phyloP scores from a whole-genome alignment of 2,113 vertebrate genomes.

The Corapipo altera region DNA sequence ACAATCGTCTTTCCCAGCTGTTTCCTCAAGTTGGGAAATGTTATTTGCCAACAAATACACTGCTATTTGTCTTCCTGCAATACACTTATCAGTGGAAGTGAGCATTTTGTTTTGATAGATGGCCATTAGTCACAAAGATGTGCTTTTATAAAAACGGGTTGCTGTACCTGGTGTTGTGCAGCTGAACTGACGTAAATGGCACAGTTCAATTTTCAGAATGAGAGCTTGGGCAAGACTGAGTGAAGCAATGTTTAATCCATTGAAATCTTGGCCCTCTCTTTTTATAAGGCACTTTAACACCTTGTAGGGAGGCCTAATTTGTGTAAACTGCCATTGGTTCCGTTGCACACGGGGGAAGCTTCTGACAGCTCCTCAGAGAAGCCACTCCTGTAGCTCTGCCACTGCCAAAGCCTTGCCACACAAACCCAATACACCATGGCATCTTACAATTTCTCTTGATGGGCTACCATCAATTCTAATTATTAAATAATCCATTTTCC shows the following conservation, averaged over 20 bases:
- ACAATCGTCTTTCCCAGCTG: neutral
- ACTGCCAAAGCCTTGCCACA: neutral
- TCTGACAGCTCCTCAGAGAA: neutral
- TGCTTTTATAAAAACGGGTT: neutral
- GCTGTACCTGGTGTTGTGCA: neutral
- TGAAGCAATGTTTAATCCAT: neutral
- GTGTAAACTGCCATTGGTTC: neutral
- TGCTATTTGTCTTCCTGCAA: neutral
- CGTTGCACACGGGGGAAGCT: neutral
- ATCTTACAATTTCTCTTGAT: neutral
- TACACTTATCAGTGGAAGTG: neutral
- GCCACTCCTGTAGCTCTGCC: neutral
- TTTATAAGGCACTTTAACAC: neutral
- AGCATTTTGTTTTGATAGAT: neutral
- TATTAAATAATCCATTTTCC: neutral
- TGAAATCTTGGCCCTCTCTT: neutral
- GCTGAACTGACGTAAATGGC: neutral
- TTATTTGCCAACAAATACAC: neutral
- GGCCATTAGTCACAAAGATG: neutral
- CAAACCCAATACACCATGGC: fast-evolving
- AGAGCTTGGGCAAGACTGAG: neutral
- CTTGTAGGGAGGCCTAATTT: fast-evolving
- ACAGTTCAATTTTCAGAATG: neutral
- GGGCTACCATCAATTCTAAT: neutral
- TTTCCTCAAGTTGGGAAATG: conserved; percentile 31